Conservation (phyloP, 2,888 invertebrate genomes). For the Nasonovia ribisnigri region DNA sequence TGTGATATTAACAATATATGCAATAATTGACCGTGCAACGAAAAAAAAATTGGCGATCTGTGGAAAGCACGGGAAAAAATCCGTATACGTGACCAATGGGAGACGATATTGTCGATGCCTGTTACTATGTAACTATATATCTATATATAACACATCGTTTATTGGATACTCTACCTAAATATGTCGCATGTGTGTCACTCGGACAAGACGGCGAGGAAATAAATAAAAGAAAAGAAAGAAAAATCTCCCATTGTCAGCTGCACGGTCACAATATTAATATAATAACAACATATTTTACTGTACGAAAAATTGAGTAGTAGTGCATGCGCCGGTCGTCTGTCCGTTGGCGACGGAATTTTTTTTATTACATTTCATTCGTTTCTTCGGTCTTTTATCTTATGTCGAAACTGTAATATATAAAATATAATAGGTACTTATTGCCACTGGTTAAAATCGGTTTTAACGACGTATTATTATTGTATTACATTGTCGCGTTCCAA, state of each 20-base stretch:
- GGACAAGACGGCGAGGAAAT: constrained; percentile 38
- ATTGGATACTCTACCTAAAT: not conserved
- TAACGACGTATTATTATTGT: not conserved
- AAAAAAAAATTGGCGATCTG: constrained; percentile 21
- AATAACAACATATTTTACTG: not conserved
- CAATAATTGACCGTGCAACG: constrained; percentile 49
- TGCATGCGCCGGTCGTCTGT: not conserved
- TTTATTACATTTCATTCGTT: constrained; percentile 1
- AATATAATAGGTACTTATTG: constrained; percentile 11
- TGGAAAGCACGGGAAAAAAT: constrained; percentile 46
- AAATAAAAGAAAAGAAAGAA: constrained; percentile 16
- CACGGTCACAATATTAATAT: not conserved
- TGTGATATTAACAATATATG: not conserved
- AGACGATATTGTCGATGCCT: not conserved
- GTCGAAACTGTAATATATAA: not conserved
- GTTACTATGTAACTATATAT: not conserved
- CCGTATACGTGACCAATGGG: constrained; percentile 45
- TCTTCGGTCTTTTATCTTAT: not conserved
- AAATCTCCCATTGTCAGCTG: constrained; percentile 32
- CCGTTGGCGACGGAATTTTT: not conserved
- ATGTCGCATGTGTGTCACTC: constrained; percentile 54
- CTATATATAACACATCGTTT: not conserved
- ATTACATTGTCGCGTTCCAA: not conserved
- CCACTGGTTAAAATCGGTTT: not conserved
- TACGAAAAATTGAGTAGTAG: not conserved